A percentile compares a stretch with the other conserved stretches of the same genome.
These are phyloP conservation scores for Calliopum simillimum DNA, from an alignment of 2,888 invertebrate genomes.

Conservation along the genomic window DNA sequence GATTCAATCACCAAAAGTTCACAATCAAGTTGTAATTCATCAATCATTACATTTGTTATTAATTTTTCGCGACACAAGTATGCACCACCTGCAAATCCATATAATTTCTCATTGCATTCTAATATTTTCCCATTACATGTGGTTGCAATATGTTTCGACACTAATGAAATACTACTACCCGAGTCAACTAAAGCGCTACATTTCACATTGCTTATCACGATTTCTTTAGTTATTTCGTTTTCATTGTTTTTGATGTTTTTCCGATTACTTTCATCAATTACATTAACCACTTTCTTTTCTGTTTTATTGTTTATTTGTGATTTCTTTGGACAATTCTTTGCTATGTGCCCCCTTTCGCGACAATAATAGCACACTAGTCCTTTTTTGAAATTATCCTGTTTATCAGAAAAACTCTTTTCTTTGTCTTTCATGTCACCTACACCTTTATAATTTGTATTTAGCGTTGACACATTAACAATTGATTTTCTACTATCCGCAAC, in stretches of 20 bases:
- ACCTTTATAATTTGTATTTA: background rate
- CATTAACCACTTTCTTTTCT: constrained; percentile 1
- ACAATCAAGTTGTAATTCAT: constrained; percentile 14
- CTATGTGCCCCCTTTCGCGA: constrained; percentile 21
- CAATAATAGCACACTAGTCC: constrained; percentile 32
- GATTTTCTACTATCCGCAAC: background rate
- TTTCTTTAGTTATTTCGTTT: constrained; percentile 20
- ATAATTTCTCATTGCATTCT: constrained; percentile 21
- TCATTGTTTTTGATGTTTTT: no score
- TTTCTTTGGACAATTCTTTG: constrained; percentile 18
- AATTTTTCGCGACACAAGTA: constrained; percentile 15
- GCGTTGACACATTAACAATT: background rate
- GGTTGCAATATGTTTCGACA: constrained; percentile 17
- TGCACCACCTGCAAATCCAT: constrained; percentile 35
- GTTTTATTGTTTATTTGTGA: no score
- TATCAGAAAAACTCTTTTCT: no score
- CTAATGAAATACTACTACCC: constrained; percentile 36
- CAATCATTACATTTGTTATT: constrained; percentile 14
- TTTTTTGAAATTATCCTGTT: background rate
- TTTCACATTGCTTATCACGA: constrained; percentile 13
- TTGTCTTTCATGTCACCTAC: background rate
- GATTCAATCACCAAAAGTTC: constrained; percentile 30
- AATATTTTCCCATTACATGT: constrained; percentile 1
- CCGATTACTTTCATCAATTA: no score
- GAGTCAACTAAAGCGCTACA: constrained; percentile 37